Conservation (phyloP, 37 sponge, comb jelly and placozoan species). For the Geodia barretti region DNA sequence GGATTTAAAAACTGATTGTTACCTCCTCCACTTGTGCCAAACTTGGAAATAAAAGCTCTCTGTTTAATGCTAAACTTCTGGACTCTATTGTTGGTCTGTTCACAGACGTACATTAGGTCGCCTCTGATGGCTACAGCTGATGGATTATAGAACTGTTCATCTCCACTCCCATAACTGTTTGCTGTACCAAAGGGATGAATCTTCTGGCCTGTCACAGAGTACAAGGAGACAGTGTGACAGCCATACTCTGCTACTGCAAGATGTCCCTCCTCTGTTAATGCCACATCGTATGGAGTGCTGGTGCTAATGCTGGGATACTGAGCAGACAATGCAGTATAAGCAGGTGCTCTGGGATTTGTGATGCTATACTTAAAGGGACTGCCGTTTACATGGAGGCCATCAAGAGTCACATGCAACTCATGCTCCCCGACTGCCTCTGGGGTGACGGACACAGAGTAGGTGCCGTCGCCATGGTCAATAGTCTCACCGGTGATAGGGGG, state of each 20-base stretch:
- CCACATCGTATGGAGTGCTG: constrained; percentile 20
- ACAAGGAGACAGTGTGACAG: neutral
- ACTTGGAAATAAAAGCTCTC: constrained; percentile 24
- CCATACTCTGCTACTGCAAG: constrained; percentile 16
- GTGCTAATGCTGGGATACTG: neutral
- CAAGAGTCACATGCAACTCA: constrained; percentile 13
- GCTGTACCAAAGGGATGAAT: constrained; percentile 7
- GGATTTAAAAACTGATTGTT: constrained; percentile 37
- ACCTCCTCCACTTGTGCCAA: constrained; percentile 31
- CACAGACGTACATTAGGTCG: constrained; percentile 48
- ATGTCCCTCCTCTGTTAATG: constrained; percentile 27
- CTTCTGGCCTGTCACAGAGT: neutral
- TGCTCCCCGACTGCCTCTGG: constrained; percentile 16
- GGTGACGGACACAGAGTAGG: constrained; percentile 2
- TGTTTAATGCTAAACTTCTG: constrained; percentile 28
- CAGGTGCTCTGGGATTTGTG: neutral
- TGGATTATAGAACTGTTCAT: constrained; percentile 49
- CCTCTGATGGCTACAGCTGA: constrained; percentile 29
- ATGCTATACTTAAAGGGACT: constrained; percentile 17
- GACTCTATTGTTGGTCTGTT: constrained; percentile 27
- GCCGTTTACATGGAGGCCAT: neutral
- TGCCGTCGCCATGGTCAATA: constrained; percentile 20
- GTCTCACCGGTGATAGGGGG: neutral
- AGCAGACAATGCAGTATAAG: neutral
- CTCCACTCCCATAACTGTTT: constrained; percentile 20